Percentiles rank a stretch among this genome's conserved stretches.
Evolutionary conservation across 2,113 vertebrate species (phyloP).

Genomic region (Colius striatus): DNA sequence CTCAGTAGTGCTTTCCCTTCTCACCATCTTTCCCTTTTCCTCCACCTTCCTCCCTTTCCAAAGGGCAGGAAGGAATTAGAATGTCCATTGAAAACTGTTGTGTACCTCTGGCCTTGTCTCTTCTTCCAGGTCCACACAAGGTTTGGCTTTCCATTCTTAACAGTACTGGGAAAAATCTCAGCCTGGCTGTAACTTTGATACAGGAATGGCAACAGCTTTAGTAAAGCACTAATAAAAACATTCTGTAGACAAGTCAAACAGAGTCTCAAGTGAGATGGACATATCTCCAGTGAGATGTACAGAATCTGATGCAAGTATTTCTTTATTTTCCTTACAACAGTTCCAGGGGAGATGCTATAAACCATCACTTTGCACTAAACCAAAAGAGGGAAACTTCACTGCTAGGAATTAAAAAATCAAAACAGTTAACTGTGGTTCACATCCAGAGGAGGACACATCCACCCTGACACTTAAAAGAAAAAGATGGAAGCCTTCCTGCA

Average conservation of each 20-base stretch:
- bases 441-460: background rate
- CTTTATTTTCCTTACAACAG: background rate
- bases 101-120: background rate
- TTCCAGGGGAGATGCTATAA: background rate
- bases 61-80: background rate
- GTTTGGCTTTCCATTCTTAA: background rate
- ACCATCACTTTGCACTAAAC: background rate
- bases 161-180: fast-evolving
- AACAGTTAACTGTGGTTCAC: background rate
- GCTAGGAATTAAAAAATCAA: background rate
- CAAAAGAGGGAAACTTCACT: background rate
- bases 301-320: fast-evolving
- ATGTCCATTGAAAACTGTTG: fast-evolving
- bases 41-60: background rate
- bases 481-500: background rate
- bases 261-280: fast-evolving
- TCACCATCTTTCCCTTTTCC: too few relatives aligned
- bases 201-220: fast-evolving
- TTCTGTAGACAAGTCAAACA: fast-evolving
- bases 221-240: background rate
- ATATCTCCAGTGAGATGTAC: fast-evolving
- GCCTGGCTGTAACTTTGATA: background rate
- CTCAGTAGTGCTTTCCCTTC: background rate
- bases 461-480: background rate
- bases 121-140: fast-evolving